Percentiles rank a stretch among this genome's conserved stretches.
Conservation (phyloP, 1,140 invertebrate genomes). For the Diplogasteroides magnus region DNA sequence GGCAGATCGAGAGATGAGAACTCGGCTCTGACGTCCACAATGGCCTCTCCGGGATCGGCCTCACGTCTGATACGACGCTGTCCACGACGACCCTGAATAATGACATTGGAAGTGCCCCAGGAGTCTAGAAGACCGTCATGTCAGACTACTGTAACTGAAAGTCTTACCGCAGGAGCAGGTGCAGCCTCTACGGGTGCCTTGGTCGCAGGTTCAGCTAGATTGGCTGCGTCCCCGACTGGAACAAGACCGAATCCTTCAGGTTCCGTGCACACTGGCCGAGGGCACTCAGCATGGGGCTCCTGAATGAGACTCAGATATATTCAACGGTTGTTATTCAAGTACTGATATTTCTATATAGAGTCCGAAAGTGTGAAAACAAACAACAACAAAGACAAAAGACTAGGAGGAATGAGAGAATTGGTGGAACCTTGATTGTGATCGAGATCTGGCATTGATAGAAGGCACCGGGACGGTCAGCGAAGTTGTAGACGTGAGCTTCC, state of each 20-base stretch:
- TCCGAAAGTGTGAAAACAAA: no score
- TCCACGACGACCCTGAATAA: slow-evolving; percentile 2
- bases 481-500: slow-evolving; percentile 54
- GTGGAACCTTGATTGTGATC: slow-evolving; percentile 32
- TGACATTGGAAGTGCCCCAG: background rate
- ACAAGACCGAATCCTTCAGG: slow-evolving; percentile 32
- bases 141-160: no score
- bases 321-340: background rate
- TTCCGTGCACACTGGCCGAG: slow-evolving; percentile 32
- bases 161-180: slow-evolving; percentile 7
- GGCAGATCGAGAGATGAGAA: slow-evolving; percentile 30
- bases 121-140: background rate
- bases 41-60: slow-evolving; percentile 12
- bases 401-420: background rate
- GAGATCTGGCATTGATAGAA: slow-evolving; percentile 40
- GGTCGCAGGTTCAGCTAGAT: slow-evolving; percentile 1
- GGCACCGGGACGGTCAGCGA: slow-evolving; percentile 33
- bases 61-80: background rate
- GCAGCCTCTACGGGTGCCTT: slow-evolving; percentile 6
- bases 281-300: slow-evolving; percentile 32
- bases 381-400: no score
- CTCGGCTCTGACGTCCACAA: slow-evolving; percentile 34
- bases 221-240: slow-evolving; percentile 6
- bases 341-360: background rate
- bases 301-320: background rate